These are phyloP conservation scores for Lagodon rhomboides DNA, from an alignment of 2,797 vertebrate genomes.

Conservation along the genomic window DNA sequence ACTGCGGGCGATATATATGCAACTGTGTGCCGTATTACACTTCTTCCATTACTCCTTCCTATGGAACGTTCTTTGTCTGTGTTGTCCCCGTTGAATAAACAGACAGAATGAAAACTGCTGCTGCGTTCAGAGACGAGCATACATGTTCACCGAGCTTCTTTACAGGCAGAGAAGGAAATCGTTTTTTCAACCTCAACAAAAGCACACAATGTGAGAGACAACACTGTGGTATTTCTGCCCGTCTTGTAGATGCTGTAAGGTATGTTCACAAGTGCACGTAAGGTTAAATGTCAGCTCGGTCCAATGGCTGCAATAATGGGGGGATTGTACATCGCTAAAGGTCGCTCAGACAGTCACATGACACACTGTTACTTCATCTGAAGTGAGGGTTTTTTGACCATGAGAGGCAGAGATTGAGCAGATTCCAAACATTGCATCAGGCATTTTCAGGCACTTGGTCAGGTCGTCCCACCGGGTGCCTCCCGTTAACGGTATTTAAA, in stretches of 20 bases:
- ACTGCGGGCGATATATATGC: background rate
- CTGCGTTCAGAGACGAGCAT: constrained; percentile 5
- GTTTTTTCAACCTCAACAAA: background rate
- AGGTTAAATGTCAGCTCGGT: background rate
- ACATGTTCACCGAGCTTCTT: constrained; percentile 2
- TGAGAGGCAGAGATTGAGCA: background rate
- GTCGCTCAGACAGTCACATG: constrained; percentile 2
- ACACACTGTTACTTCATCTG: background rate
- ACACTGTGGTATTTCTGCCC: background rate
- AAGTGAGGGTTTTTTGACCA: constrained; percentile 1
- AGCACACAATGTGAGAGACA: background rate
- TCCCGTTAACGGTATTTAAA: constrained; percentile 47
- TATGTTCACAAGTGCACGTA: background rate
- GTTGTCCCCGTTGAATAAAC: background rate
- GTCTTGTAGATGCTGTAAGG: background rate
- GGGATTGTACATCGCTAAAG: background rate
- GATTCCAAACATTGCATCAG: constrained; percentile 14
- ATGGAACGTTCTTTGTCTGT: background rate
- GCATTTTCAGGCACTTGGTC: constrained; percentile 1
- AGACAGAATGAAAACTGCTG: background rate
- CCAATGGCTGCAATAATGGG: background rate
- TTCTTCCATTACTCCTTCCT: background rate
- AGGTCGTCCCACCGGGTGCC: constrained; percentile 7
- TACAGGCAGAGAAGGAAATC: background rate
- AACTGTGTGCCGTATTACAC: background rate